Percentiles rank a stretch among this genome's conserved stretches.
Conservation (phyloP, 2,113 vertebrate genomes). For the Heloderma charlesbogerti region DNA sequence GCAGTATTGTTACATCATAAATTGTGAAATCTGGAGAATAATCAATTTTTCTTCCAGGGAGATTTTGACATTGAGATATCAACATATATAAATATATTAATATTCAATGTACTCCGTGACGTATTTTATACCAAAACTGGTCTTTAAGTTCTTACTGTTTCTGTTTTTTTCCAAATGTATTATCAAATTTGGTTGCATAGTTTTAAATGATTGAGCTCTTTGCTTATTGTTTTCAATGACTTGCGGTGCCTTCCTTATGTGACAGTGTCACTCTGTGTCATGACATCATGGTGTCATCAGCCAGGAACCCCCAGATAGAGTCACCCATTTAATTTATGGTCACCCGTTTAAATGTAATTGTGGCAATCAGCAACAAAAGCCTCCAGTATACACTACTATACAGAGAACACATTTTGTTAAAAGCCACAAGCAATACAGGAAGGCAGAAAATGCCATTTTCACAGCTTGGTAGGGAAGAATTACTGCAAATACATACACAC, state of each 20-base stretch:
- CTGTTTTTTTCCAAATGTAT: not conserved
- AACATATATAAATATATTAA: not conserved
- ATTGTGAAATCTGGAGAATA: not conserved
- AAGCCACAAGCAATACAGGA: not conserved
- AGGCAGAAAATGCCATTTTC: not conserved
- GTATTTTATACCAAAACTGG: not conserved
- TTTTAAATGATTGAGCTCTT: not conserved
- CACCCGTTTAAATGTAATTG: not conserved
- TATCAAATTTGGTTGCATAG: not conserved
- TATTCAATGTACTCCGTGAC: not conserved
- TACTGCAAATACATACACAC: not conserved
- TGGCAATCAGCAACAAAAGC: not conserved
- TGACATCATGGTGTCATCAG: not conserved
- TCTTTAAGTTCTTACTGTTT: not conserved
- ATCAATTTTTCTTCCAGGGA: not conserved
- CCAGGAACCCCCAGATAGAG: not conserved
- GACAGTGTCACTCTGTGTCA: not conserved
- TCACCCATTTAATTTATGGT: not conserved
- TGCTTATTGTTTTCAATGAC: not conserved
- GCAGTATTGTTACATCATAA: constrained; percentile 20
- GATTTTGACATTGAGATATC: constrained; percentile 28
- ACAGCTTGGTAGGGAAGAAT: not conserved
- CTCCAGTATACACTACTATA: not conserved
- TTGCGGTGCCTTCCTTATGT: not conserved
- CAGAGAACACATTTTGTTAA: not conserved